Evolutionary conservation across 1,140 invertebrate genomes (phyloP).

Genomic region (Pogonus chalceus): DNA sequence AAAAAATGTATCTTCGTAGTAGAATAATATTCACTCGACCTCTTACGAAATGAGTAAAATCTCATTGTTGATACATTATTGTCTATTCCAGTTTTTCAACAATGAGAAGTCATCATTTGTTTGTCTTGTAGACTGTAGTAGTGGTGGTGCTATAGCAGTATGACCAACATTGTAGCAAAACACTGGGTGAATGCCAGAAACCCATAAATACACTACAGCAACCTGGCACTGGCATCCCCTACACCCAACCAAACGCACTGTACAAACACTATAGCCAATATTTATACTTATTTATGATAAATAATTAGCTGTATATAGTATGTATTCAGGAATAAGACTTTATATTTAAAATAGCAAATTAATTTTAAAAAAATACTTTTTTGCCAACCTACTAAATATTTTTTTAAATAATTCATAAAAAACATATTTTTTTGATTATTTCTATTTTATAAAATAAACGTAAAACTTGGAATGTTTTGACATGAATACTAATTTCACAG

Average conservation of each 20-base stretch:
- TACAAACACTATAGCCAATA: background rate
- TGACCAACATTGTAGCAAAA: conserved; percentile 34
- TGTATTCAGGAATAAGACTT: too few relatives aligned
- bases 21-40: background rate
- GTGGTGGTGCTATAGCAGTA: conserved; percentile 28
- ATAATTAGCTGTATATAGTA: too few relatives aligned
- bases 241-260: conserved; percentile 4
- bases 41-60: conserved; percentile 7
- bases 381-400: too few relatives aligned
- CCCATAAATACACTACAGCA: conserved; percentile 5
- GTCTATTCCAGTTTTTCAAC: background rate
- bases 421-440: too few relatives aligned
- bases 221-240: conserved; percentile 3
- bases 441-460: too few relatives aligned
- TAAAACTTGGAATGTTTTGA: too few relatives aligned
- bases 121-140: background rate
- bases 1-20: background rate
- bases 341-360: too few relatives aligned
- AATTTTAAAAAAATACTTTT: too few relatives aligned
- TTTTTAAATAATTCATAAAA: too few relatives aligned
- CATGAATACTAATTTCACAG: too few relatives aligned
- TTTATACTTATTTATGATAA: background rate
- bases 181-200: conserved; percentile 26
- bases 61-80: conserved; percentile 11
- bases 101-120: conserved; percentile 16